Evolutionary conservation across 2,888 invertebrate genomes (phyloP).

Genomic region (Gasteruption jaculator): DNA sequence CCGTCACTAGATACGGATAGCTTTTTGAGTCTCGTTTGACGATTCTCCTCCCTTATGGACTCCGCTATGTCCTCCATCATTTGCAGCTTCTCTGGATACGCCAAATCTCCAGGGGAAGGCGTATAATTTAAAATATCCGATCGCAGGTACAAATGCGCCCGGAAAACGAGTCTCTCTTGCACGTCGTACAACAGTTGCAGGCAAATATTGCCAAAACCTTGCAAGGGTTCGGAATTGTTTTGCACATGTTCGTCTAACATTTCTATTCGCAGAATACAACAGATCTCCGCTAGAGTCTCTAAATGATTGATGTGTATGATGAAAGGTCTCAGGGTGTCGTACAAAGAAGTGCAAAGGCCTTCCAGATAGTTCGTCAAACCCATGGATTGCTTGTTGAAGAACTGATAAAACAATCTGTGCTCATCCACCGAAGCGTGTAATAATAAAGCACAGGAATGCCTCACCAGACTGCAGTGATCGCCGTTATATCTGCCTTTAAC

Average conservation of each 20-base stretch:
- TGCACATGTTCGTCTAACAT: slow-evolving; percentile 89
- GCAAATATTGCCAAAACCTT: slow-evolving; percentile 73
- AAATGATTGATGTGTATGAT: slow-evolving; percentile 96
- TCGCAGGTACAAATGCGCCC: slow-evolving; percentile 89
- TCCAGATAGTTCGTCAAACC: slow-evolving; percentile 75
- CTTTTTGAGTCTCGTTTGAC: slow-evolving; percentile 41
- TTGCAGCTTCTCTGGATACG: slow-evolving; percentile 94
- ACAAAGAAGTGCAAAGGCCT: slow-evolving; percentile 79
- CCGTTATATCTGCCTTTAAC: slow-evolving; percentile 57
- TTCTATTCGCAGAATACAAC: slow-evolving; percentile 86
- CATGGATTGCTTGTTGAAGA: slow-evolving; percentile 69
- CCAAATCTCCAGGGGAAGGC: slow-evolving; percentile 92
- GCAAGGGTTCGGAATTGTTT: slow-evolving; percentile 69
- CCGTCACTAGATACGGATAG: slow-evolving; percentile 43
- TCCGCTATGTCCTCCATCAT: slow-evolving; percentile 84
- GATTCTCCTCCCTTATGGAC: slow-evolving; percentile 43
- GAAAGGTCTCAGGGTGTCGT: slow-evolving; percentile 88
- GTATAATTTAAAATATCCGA: slow-evolving; percentile 85
- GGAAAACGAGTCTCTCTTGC: slow-evolving; percentile 92
- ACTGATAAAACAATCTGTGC: slow-evolving; percentile 84
- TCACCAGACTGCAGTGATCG: slow-evolving; percentile 79
- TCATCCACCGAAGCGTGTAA: slow-evolving; percentile 95
- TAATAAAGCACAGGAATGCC: slow-evolving; percentile 85
- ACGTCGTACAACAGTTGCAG: slow-evolving; percentile 87
- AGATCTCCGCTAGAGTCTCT: slow-evolving; percentile 95